phyloP scores from a whole-genome alignment of 2,888 invertebrate species.

The Mythimna vitellina region DNA sequence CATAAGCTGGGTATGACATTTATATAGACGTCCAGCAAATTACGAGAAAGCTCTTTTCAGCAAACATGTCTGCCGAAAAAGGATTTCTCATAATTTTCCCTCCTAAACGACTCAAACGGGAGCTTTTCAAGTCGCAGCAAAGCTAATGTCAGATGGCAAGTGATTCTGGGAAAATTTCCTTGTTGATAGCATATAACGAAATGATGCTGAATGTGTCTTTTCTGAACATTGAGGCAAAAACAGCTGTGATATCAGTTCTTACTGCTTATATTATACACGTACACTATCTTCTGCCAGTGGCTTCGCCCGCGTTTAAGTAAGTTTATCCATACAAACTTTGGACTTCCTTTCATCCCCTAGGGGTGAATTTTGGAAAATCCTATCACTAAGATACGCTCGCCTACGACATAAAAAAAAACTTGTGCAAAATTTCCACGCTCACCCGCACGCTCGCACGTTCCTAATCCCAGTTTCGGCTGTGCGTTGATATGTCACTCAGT shows the following conservation, averaged over 20 bases:
- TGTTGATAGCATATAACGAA: not conserved
- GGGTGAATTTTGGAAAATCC: too few species aligned
- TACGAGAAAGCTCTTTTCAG: slow-evolving; percentile 3
- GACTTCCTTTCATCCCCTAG: too few species aligned
- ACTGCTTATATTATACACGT: not conserved
- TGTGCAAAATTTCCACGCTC: too few species aligned
- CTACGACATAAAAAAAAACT: too few species aligned
- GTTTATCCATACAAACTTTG: too few species aligned
- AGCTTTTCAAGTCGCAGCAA: not conserved
- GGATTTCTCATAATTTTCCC: not conserved
- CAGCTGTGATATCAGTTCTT: slow-evolving; percentile 7
- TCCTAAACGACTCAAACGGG: not conserved
- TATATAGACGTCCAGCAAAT: not conserved
- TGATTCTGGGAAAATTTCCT: slow-evolving; percentile 8
- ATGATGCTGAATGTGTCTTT: not conserved
- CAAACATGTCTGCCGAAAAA: not conserved
- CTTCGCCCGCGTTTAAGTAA: too few species aligned
- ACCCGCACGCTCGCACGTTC: too few species aligned
- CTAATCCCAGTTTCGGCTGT: too few species aligned
- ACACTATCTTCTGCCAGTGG: too few species aligned
- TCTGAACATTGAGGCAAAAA: not conserved
- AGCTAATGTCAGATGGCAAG: slow-evolving; percentile 11
- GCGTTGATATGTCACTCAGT: too few species aligned
- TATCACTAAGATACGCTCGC: too few species aligned
- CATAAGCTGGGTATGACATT: not conserved